A percentile compares a stretch with the other conserved stretches of the same genome.
phyloP scores from a whole-genome alignment of 2,113 vertebrate genomes.

The Myocastor coypus region DNA sequence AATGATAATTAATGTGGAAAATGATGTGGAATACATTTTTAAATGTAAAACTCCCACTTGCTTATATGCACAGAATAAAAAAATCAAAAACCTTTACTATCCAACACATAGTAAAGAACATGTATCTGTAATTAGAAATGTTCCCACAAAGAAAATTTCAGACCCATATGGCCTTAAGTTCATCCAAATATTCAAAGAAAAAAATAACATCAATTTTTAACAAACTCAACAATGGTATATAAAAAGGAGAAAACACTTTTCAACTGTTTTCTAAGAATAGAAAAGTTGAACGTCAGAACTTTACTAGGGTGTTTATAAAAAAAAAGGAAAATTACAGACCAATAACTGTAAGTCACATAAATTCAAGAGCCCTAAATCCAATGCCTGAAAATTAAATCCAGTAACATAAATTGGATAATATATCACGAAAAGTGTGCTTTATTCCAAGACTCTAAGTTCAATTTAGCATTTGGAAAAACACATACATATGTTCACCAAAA shows the following conservation, averaged over 20 bases:
- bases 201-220: neutral
- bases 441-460: constrained; percentile 77
- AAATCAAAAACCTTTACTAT: constrained; percentile 29
- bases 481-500: constrained; percentile 79
- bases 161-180: neutral
- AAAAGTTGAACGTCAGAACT: neutral
- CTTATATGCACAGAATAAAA: neutral
- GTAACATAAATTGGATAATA: constrained; percentile 78
- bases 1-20: constrained; percentile 18
- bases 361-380: constrained; percentile 28
- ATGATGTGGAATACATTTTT: neutral
- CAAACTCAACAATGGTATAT: neutral
- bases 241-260: neutral
- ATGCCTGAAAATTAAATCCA: constrained; percentile 71
- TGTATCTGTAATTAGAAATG: neutral
- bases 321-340: constrained; percentile 53
- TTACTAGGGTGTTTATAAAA: neutral
- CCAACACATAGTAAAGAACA: neutral
- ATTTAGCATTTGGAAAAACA: constrained; percentile 80
- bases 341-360: constrained; percentile 48
- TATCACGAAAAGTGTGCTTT: constrained; percentile 73
- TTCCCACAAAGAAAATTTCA: neutral
- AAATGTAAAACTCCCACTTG: neutral
- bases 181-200: constrained; percentile 6
- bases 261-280: neutral